Evolutionary conservation across 92 coral and sea anemone genomes (phyloP).

Genomic region (Virgularia gustaviana): DNA sequence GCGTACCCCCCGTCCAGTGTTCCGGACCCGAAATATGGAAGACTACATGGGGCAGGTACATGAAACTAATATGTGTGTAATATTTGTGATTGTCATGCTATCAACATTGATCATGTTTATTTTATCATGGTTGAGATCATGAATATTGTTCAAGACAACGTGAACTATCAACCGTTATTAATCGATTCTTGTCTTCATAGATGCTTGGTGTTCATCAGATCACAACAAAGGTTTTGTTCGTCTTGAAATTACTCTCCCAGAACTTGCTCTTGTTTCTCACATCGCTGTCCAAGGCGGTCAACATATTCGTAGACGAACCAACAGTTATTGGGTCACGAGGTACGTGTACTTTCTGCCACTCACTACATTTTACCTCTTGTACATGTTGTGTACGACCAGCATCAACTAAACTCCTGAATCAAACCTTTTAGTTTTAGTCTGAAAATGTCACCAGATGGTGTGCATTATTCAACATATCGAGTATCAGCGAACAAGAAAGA

Average conservation of each 20-base stretch:
- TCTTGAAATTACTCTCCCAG: conserved; percentile 61
- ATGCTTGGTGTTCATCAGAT: conserved; percentile 92
- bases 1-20: conserved; percentile 36
- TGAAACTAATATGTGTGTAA: no score
- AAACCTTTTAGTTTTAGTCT: conserved; percentile 51
- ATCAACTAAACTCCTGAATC: not conserved
- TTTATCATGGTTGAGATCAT: no score
- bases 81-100: not conserved
- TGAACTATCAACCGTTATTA: no score
- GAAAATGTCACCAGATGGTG: conserved; percentile 68
- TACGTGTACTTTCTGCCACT: conserved; percentile 4
- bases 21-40: conserved; percentile 71
- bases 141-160: no score
- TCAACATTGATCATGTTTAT: not conserved
- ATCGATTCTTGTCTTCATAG: no score
- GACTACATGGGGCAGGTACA: conserved; percentile 75
- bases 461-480: conserved; percentile 67
- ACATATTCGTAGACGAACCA: conserved; percentile 59
- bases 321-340: conserved; percentile 84
- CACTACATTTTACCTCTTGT: not conserved
- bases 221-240: conserved; percentile 50
- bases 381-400: not conserved
- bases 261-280: conserved; percentile 73
- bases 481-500: conserved; percentile 48
- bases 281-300: conserved; percentile 93